Percentiles rank a stretch among this genome's conserved stretches.
phyloP scores from a whole-genome alignment of 2,113 vertebrate species.

The Xenopus tropicalis region UCB_Xtro_10.0 CM004451.2:81672501-81673000 shows the following conservation, averaged over 20 bases:
- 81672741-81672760: not conserved
- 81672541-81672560: no score
- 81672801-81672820: constrained; percentile 62
- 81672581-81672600: no score
- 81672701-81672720: no score
- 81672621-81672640: no score
- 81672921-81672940: constrained; percentile 85
- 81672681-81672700: no score
- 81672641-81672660: no score
- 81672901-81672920: constrained; percentile 69
- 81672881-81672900: constrained; percentile 68
- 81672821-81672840: constrained; percentile 67
- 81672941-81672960: constrained; percentile 79
- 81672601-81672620: no score
- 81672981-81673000: constrained; percentile 67
- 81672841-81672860: constrained; percentile 67
- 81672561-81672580: no score
- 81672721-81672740: no score
- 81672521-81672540: no score
- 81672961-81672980: constrained; percentile 63
- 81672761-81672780: not conserved
- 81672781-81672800: not conserved
- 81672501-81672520: no score
- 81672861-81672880: constrained; percentile 72
- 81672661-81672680: no score